phyloP scores from a whole-genome alignment of 1,140 invertebrate genomes.

The Caerostris darwini region DNA sequence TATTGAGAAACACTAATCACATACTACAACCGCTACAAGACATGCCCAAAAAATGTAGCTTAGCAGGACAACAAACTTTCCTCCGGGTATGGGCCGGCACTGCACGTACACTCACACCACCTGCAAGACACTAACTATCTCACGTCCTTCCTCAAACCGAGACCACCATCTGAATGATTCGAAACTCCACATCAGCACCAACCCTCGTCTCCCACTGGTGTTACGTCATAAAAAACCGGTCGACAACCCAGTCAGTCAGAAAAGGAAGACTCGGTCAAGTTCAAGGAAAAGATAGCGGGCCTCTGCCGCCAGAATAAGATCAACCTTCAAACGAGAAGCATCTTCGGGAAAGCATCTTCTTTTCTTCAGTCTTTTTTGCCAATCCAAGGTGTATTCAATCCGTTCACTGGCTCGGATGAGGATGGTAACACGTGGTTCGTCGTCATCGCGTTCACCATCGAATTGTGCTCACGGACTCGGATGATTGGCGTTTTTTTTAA shows the following conservation, averaged over 20 bases:
- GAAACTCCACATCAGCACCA: not conserved
- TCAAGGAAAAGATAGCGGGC: conserved; percentile 64
- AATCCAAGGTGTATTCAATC: not conserved
- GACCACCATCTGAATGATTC: not conserved
- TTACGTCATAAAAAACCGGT: conserved; percentile 55
- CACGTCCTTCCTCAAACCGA: not conserved
- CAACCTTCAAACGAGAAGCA: not conserved
- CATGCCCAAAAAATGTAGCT: not conserved
- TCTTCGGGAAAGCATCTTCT: not conserved
- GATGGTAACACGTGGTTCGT: conserved; percentile 2
- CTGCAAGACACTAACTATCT: not conserved
- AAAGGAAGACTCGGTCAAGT: conserved; percentile 69
- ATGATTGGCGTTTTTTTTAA: not conserved
- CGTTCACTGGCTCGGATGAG: not conserved
- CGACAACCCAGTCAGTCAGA: conserved; percentile 52
- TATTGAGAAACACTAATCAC: no score
- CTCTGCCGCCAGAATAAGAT: conserved; percentile 28
- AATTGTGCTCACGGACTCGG: not conserved
- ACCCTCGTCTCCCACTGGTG: not conserved
- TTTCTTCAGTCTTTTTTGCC: not conserved
- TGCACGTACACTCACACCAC: not conserved
- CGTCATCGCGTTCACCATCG: not conserved
- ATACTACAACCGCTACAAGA: no score
- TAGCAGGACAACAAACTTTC: not conserved
- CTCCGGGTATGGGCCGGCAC: not conserved